Evolutionary conservation across 2,888 invertebrate genomes (phyloP), one percentile per base, ranked within the genome.

Genomic region (Xestoiulus laeticollis): DNA sequence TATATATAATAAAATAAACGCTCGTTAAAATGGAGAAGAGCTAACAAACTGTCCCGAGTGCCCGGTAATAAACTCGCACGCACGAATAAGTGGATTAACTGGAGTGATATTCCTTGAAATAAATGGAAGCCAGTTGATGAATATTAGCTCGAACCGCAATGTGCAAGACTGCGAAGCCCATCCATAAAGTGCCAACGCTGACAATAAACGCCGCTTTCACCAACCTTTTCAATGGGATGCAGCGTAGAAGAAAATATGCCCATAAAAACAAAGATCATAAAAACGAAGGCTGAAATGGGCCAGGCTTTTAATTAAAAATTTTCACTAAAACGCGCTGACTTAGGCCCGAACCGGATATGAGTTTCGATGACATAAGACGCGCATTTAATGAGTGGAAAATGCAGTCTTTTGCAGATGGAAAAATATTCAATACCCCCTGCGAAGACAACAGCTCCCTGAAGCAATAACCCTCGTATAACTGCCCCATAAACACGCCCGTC

Each of bases 31-130:
- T 26, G 68, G 26, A 68, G 68, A 26, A 68, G 26, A 22, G 22
- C 68, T 68, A 22, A 68, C 68, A 68, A 68, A 68, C 68, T 68
- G 68, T 68, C 68, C 68, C 68, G 68, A 68, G 68, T 68, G 68
- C 68, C 68, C 68, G 68, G 68, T 12, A 8, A 26, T 68, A 68
- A 68, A 68, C 68, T 6, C 68, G 68, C 26, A 26, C 22, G 68
- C 68, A 6, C 68, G 68, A 68, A 26, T 68, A 68, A 68, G 68
- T 68, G 68, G 68, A 68, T 68, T 68, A 68, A 68, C 68, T 68
- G 68, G 68, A 68, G 68, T 68, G 68, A 68, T 68, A 68, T 68
- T 68, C 22, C n/a, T 1, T 8, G 68, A 68, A 26, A 68, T 68
- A 68, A 68, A 68, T 68, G 68, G 26, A 68, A 68, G 68, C 68